phyloP scores from a whole-genome alignment of 1,140 invertebrate species.

The Rhopalosiphum padi region DNA sequence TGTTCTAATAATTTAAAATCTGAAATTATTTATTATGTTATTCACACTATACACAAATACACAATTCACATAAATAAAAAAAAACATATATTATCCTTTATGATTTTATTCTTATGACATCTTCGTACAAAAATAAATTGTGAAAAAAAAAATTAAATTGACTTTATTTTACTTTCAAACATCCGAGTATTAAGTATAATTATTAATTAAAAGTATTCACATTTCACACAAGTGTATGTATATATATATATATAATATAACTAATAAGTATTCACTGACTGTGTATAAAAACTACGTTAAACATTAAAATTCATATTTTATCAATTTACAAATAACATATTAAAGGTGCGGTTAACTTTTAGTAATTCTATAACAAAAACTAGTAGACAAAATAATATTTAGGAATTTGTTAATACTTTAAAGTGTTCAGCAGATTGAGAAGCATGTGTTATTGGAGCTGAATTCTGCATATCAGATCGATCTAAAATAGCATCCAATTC shows the following conservation, averaged over 20 bases:
- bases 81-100: background rate
- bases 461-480: constrained; percentile 66
- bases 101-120: background rate
- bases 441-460: background rate
- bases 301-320: background rate
- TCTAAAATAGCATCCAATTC: constrained; percentile 70
- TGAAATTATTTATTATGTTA: too few relatives aligned
- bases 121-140: background rate
- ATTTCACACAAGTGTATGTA: background rate
- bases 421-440: constrained; percentile 13
- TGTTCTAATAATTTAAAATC: too few relatives aligned
- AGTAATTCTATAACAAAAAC: background rate
- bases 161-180: background rate
- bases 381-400: background rate
- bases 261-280: background rate
- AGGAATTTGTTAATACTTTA: constrained; percentile 1
- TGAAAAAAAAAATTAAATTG: background rate
- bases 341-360: background rate
- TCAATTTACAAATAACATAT: background rate
- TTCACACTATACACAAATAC: too few relatives aligned
- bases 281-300: background rate
- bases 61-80: too few relatives aligned
- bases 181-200: background rate
- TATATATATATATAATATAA: background rate
- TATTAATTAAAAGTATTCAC: background rate